Conservation (phyloP, 2,888 invertebrate genomes). For the Apodemia hepburni region DNA sequence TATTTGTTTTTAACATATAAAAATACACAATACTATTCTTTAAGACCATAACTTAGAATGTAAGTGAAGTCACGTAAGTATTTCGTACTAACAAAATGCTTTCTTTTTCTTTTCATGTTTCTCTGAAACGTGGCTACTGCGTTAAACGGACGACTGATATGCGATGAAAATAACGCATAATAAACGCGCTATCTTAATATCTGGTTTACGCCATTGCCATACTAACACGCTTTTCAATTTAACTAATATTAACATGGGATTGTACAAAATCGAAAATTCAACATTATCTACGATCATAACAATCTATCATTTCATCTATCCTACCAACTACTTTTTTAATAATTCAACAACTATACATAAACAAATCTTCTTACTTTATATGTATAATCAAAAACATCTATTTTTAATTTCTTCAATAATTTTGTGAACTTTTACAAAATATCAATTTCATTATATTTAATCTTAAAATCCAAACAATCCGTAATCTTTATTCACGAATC, state of each 20-base stretch:
- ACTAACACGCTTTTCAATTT: slow-evolving; percentile 66
- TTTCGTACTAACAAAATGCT: slow-evolving; percentile 75
- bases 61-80: slow-evolving; percentile 52
- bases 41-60: slow-evolving; percentile 37
- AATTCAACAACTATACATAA: not conserved
- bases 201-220: slow-evolving; percentile 75
- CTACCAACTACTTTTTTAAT: not conserved
- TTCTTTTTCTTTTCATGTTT: slow-evolving; percentile 79
- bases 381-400: not conserved
- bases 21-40: slow-evolving; percentile 12
- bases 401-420: no score
- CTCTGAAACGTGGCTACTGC: slow-evolving; percentile 76
- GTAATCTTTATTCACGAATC: not conserved
- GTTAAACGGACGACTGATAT: slow-evolving; percentile 46
- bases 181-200: slow-evolving; percentile 65
- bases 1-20: no score
- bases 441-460: no score
- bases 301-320: not conserved
- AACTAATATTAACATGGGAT: slow-evolving; percentile 32
- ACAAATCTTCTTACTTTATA: not conserved
- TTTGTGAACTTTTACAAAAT: no score
- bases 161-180: slow-evolving; percentile 63
- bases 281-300: not conserved
- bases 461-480: not conserved
- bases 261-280: slow-evolving; percentile 27